Evolutionary conservation across 2,113 vertebrate species (phyloP).

Genomic region (Corvus hawaiiensis): DNA sequence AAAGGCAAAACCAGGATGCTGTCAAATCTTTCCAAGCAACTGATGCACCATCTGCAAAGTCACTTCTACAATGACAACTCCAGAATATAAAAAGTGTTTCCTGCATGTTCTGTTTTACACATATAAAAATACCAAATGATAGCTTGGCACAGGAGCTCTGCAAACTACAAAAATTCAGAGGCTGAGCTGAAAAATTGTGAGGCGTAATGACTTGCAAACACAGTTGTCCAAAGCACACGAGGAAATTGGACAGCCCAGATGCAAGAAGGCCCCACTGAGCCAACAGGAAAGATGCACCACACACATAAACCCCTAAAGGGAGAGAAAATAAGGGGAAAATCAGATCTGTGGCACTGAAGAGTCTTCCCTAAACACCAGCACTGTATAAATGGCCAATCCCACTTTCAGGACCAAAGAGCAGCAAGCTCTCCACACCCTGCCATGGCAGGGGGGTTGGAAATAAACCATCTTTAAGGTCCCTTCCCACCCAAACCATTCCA

Average conservation of each 20-base stretch:
- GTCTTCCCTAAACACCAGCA: background rate
- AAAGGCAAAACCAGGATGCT: background rate
- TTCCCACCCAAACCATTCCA: background rate
- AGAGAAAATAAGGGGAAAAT: background rate
- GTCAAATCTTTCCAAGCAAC: background rate
- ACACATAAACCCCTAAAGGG: background rate
- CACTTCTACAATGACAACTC: background rate
- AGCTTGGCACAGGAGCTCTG: background rate
- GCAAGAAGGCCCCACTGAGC: background rate
- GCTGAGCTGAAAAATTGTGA: background rate
- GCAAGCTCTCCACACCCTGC: background rate
- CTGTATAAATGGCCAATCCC: background rate
- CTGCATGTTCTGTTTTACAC: background rate
- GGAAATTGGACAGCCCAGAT: background rate
- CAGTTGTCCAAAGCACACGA: background rate
- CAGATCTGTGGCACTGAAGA: background rate
- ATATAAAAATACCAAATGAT: background rate
- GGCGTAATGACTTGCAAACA: background rate
- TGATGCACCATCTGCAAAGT: background rate
- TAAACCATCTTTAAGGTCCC: too few relatives aligned
- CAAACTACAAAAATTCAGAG: background rate
- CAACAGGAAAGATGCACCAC: background rate
- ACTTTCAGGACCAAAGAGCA: background rate
- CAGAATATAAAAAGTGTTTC: background rate
- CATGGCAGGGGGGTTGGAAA: background rate